Evolutionary conservation across 2,888 invertebrate genomes (phyloP).

Genomic region (Temnothorax rugatulus): DNA sequence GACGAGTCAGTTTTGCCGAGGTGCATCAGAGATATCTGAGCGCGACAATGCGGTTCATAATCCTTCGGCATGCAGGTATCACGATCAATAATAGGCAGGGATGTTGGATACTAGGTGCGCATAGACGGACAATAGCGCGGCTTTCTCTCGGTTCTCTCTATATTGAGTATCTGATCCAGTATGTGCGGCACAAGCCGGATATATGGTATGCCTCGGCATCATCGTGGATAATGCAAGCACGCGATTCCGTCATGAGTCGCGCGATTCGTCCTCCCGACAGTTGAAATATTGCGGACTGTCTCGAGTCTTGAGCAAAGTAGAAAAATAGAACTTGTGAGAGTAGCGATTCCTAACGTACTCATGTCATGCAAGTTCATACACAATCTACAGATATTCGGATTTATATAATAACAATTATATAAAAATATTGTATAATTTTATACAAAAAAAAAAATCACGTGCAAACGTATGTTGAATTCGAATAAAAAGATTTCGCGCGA

Average conservation of each 20-base stretch:
- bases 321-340: not conserved
- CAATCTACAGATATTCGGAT: not conserved
- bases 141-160: constrained; percentile 23
- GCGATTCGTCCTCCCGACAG: constrained; percentile 20
- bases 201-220: constrained; percentile 23
- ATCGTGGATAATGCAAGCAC: constrained; percentile 41
- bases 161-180: constrained; percentile 50
- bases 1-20: not conserved
- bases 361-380: not conserved
- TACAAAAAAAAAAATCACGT: not conserved
- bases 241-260: constrained; percentile 35
- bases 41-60: constrained; percentile 35
- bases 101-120: constrained; percentile 29
- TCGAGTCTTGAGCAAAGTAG: not conserved
- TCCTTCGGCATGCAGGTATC: constrained; percentile 55
- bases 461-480: not conserved
- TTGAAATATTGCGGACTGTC: constrained; percentile 1
- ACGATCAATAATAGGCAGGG: constrained; percentile 57
- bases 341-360: not conserved
- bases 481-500: not conserved
- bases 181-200: constrained; percentile 46
- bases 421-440: not conserved
- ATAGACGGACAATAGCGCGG: constrained; percentile 48
- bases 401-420: not conserved
- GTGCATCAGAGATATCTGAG: constrained; percentile 14